Conservation (phyloP, 2,888 invertebrate genomes). For the Acrobasis repandana region DNA sequence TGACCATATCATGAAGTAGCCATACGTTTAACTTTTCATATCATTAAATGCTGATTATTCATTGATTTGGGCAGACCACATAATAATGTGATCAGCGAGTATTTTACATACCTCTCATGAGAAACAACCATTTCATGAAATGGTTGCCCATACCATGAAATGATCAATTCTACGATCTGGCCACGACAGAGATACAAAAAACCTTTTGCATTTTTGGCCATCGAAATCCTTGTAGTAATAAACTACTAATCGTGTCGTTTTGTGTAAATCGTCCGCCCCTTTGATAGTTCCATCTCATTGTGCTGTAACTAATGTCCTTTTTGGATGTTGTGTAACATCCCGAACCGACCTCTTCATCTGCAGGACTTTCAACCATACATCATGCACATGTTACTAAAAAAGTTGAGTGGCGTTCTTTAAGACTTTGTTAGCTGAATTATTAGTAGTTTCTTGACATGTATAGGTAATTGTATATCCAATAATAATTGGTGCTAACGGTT, state of each 20-base stretch:
- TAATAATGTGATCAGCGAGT: no score
- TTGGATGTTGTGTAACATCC: not conserved
- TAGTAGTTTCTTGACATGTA: not conserved
- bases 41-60: no score
- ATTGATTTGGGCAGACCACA: no score
- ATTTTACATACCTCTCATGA: no score
- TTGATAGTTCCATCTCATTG: slow-evolving; percentile 3
- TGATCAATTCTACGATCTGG: no score
- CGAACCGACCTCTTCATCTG: not conserved
- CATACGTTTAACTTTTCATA: no score
- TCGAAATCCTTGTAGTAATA: no score
- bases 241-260: not conserved
- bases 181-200: no score
- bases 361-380: not conserved
- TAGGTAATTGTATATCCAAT: not conserved
- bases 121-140: no score
- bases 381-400: not conserved
- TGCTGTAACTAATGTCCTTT: not conserved
- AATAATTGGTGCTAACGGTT: not conserved
- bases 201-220: no score
- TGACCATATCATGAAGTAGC: no score
- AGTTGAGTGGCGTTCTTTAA: not conserved
- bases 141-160: no score
- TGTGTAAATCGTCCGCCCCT: not conserved
- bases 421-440: not conserved